phyloP scores from a whole-genome alignment of 2,888 invertebrate genomes.

The Acrobasis repandana region DNA sequence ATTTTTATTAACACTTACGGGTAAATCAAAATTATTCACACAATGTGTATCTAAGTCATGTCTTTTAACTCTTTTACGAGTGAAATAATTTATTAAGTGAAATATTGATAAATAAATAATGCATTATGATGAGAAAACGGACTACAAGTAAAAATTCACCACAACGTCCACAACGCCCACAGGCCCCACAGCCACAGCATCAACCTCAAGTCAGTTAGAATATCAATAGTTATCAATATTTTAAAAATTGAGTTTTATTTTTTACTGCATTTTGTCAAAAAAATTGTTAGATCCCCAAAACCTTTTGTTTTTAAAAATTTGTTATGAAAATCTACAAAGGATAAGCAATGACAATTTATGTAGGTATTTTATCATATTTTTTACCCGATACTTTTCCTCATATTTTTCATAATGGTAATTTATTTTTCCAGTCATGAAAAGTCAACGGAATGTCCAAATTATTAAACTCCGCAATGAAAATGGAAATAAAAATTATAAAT shows the following conservation, averaged over 20 bases:
- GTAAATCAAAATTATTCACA: background rate
- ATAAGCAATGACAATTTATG: background rate
- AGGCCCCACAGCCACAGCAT: too few species aligned
- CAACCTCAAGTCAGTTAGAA: slow-evolving; percentile 9
- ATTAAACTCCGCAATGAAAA: background rate
- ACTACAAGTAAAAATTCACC: slow-evolving; percentile 21
- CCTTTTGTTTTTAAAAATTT: too few species aligned
- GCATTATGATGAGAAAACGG: slow-evolving; percentile 25
- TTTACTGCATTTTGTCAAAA: too few species aligned
- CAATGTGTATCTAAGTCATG: background rate
- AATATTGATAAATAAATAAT: background rate
- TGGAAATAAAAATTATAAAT: background rate
- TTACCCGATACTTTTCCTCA: background rate
- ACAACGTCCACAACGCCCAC: slow-evolving; percentile 2
- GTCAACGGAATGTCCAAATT: slow-evolving; percentile 29
- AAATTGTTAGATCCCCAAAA: too few species aligned
- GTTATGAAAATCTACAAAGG: too few species aligned
- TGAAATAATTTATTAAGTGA: background rate
- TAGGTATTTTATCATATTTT: background rate
- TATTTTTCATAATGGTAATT: slow-evolving; percentile 19
- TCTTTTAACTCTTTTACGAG: background rate
- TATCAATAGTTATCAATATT: background rate
- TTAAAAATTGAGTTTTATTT: background rate
- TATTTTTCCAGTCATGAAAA: slow-evolving; percentile 17
- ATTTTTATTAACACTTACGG: background rate